phyloP scores from a whole-genome alignment of 2,888 invertebrate species.

The Chrysina gloriosa region DNA sequence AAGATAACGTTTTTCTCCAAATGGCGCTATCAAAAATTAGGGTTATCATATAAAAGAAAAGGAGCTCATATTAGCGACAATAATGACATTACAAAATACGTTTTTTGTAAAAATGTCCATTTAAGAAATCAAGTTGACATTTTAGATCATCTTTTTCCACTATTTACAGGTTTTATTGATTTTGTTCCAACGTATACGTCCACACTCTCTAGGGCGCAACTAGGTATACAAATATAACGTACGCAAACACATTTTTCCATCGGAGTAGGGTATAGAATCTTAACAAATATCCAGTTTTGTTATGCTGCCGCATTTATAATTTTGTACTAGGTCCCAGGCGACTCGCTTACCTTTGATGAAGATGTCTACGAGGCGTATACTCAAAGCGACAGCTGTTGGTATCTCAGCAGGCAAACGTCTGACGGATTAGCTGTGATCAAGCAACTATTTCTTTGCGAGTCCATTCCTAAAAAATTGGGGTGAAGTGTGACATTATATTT shows the following conservation, averaged over 20 bases:
- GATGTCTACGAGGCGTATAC: conserved; percentile 62
- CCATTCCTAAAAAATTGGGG: conserved; percentile 26
- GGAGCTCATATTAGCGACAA: too few species aligned
- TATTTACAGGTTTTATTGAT: too few species aligned
- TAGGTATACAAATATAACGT: conserved; percentile 38
- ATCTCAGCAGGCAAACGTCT: conserved; percentile 60
- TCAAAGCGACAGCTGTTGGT: conserved; percentile 63
- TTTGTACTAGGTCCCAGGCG: conserved; percentile 44
- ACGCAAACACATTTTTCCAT: conserved; percentile 50
- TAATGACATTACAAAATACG: too few species aligned
- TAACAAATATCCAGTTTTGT: conserved; percentile 59
- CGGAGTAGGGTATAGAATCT: conserved; percentile 54
- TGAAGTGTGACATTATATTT: conserved; percentile 21
- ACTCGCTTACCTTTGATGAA: conserved; percentile 61
- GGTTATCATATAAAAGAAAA: too few species aligned
- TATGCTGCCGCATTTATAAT: conserved; percentile 61
- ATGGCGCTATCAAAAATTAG: too few species aligned
- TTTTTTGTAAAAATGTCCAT: too few species aligned
- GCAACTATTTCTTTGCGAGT: conserved; percentile 39
- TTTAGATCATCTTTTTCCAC: too few species aligned
- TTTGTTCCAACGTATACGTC: too few species aligned
- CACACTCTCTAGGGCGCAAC: too few species aligned
- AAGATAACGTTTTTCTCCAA: too few species aligned
- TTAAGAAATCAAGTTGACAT: too few species aligned
- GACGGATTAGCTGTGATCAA: conserved; percentile 54